Conservation (phyloP, 2,113 vertebrate species). For the Willisornis vidua region DNA sequence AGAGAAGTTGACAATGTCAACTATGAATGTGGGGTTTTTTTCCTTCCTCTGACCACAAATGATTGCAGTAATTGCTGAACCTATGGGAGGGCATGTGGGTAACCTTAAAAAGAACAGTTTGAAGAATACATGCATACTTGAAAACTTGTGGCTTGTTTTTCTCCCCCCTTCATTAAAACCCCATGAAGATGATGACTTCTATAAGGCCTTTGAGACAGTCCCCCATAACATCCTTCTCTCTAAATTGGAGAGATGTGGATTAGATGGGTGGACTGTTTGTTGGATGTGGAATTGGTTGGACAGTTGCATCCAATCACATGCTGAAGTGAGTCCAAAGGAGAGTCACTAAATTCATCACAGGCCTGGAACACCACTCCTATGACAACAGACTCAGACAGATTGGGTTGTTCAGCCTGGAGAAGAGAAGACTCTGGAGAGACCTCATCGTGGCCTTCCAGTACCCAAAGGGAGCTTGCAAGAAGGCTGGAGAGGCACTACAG, state of each 20-base stretch:
- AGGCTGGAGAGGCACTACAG: neutral
- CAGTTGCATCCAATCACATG: neutral
- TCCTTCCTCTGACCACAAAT: neutral
- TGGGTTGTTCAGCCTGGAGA: neutral
- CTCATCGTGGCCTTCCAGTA: neutral
- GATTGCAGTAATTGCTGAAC: neutral
- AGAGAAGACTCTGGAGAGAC: neutral
- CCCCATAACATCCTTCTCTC: neutral
- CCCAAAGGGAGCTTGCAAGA: neutral
- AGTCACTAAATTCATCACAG: neutral
- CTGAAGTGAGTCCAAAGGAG: neutral
- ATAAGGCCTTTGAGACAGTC: neutral
- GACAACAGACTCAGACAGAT: neutral
- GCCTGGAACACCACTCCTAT: neutral
- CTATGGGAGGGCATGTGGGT: neutral
- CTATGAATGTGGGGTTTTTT: neutral
- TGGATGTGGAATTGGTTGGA: neutral
- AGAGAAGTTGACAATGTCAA: neutral
- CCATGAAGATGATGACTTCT: neutral
- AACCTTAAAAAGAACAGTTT: neutral
- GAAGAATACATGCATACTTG: neutral
- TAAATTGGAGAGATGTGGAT: neutral
- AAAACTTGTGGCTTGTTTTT: accelerated
- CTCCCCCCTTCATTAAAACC: neutral
- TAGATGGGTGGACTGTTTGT: neutral